A percentile compares a stretch with the other conserved stretches of the same genome.
Evolutionary conservation across 2,113 vertebrate species (phyloP).

Genomic region (Abramis brama): DNA sequence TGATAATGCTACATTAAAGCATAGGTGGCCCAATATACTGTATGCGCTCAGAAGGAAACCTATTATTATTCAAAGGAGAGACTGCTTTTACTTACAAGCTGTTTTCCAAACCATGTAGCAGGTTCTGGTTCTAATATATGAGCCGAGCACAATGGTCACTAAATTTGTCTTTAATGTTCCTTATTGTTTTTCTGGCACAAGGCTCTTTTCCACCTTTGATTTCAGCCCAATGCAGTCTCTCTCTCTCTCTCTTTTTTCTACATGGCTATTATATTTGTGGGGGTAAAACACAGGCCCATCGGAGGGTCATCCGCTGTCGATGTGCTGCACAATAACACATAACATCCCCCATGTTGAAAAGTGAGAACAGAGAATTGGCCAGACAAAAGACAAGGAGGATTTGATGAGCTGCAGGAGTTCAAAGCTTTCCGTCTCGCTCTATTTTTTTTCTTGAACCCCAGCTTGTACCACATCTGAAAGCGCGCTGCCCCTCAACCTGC

Average conservation of each 20-base stretch:
- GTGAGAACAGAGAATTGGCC: slow-evolving; percentile 67
- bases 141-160: slow-evolving; percentile 66
- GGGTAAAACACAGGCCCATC: slow-evolving; percentile 65
- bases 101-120: slow-evolving; percentile 60
- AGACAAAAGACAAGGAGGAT: slow-evolving; percentile 61
- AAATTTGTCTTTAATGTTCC: slow-evolving; percentile 65
- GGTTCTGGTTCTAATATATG: slow-evolving; percentile 76
- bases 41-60: slow-evolving; percentile 62
- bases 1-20: slow-evolving; percentile 71
- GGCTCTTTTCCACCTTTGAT: slow-evolving; percentile 66
- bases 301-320: slow-evolving; percentile 71
- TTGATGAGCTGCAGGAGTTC: slow-evolving; percentile 70
- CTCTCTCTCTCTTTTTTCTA: slow-evolving; percentile 53
- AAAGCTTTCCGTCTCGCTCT: slow-evolving; percentile 28
- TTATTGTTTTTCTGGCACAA: slow-evolving; percentile 63
- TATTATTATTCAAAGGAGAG: slow-evolving; percentile 64
- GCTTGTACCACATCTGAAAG: slow-evolving; percentile 67
- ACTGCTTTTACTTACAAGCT: slow-evolving; percentile 58
- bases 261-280: slow-evolving; percentile 68
- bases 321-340: slow-evolving; percentile 74
- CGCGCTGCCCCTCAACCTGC: slow-evolving; percentile 58
- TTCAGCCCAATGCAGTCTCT: slow-evolving; percentile 50
- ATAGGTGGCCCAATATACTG: slow-evolving; percentile 66
- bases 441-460: not conserved
- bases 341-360: slow-evolving; percentile 71